Evolutionary conservation across 1,140 invertebrate species (phyloP).

Genomic region (Probaryconus sp.): DNA sequence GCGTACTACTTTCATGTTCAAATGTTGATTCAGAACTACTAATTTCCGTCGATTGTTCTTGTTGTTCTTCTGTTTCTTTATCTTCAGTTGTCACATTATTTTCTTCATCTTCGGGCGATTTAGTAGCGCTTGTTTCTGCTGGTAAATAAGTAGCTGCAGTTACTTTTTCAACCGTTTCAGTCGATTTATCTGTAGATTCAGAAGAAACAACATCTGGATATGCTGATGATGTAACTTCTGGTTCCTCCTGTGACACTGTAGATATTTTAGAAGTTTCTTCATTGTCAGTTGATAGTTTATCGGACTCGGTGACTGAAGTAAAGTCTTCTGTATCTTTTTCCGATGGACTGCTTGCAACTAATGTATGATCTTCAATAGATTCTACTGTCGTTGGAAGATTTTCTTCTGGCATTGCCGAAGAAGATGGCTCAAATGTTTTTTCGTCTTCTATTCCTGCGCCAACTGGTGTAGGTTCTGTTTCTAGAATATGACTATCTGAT

Average conservation of each 20-base stretch:
- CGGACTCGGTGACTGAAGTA: constrained; percentile 34
- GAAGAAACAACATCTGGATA: constrained; percentile 24
- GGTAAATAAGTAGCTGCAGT: constrained; percentile 15
- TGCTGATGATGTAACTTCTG: constrained; percentile 16
- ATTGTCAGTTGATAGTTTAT: constrained; percentile 29
- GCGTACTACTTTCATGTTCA: not conserved
- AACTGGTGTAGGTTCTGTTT: constrained; percentile 54
- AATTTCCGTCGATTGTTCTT: constrained; percentile 10
- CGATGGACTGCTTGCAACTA: constrained; percentile 3
- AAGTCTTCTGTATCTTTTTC: constrained; percentile 31
- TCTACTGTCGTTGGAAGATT: constrained; percentile 23
- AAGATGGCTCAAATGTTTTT: constrained; percentile 32
- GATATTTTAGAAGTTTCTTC: constrained; percentile 28
- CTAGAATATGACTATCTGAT: constrained; percentile 81
- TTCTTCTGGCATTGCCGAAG: constrained; percentile 22
- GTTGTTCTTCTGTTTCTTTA: constrained; percentile 36
- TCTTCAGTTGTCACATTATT: constrained; percentile 12
- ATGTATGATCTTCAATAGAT: constrained; percentile 39
- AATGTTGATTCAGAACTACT: not conserved
- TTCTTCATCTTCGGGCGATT: constrained; percentile 22
- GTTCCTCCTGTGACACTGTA: constrained; percentile 19
- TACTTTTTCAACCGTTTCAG: constrained; percentile 28
- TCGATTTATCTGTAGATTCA: constrained; percentile 22
- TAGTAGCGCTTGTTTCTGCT: constrained; percentile 26
- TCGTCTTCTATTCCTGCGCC: constrained; percentile 49